Evolutionary conservation across 2,113 vertebrate species (phyloP), one percentile per base, ranked within the genome.

Genomic region (Semicossyphus pulcher): DNA sequence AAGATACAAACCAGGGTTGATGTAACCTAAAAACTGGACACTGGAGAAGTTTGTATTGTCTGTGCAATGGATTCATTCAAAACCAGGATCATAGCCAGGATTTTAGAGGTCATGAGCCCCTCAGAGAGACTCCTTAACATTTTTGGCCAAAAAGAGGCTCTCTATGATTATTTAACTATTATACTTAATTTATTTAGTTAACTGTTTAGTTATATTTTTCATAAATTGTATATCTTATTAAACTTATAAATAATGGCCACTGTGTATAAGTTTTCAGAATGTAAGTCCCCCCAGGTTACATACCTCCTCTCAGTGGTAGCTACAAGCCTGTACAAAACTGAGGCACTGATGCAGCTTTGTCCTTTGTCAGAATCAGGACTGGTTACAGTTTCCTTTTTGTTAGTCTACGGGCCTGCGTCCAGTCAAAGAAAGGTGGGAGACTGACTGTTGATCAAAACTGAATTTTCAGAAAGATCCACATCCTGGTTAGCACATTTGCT

Each of bases 1-100:
- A n/a, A n/a, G n/a, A n/a, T n/a, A n/a, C 67, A 80, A 73, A 77
- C 59, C 26, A 18, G 53, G 68, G 67, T 66, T 76, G 41, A 41
- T 49, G 70, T 26, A 73, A 57, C 28, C 1, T 6, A 18, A 34
- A 69, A 63, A 52, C 16, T 20, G 10, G 23, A 68, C 32, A 32
- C 28, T n/a, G n/a, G n/a, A n/a, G 41, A 18, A 51, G 41, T 49
- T 39, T 63, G 21, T 37, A 11, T 15, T 49, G 44, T 59, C 15
- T 29, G 9, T 23, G 20, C 31, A 18, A 54, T 32, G 45, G 26
- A 26, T 34, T n/a, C 5, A 51, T 44, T 29, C 9, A 60, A 66
- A 67, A 37, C 20, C 41, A 49, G 23, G 58, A 36, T 34, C 32
- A 41, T 5, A 20, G 65, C 16, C 23, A 37, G 29, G 45, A 41